Evolutionary conservation across 2,113 vertebrate species (phyloP).

Genomic region (Aldabrachelys gigantea): DNA sequence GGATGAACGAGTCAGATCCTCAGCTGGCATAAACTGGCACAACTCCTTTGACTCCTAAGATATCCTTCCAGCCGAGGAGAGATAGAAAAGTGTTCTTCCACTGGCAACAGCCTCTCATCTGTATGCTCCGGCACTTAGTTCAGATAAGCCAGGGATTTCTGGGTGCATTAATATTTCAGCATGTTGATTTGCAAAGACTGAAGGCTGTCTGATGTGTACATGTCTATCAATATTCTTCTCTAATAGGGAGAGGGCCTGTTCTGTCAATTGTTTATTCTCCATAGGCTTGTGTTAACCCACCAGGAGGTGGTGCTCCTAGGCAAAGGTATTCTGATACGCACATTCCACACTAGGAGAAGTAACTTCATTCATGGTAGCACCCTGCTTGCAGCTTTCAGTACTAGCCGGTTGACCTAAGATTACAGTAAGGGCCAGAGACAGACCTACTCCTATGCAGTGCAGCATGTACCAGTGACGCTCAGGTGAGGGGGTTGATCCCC

Average conservation of each 20-base stretch:
- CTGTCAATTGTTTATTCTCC: background rate
- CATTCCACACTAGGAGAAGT: background rate
- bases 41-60: background rate
- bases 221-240: background rate
- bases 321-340: background rate
- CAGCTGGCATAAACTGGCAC: background rate
- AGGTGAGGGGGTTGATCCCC: no score
- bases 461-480: background rate
- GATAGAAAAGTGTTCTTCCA: slow-evolving; percentile 52
- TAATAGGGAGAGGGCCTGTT: background rate
- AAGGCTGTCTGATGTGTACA: background rate
- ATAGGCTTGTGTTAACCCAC: background rate
- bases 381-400: background rate
- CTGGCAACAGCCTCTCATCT: slow-evolving; percentile 54
- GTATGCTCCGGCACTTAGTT: background rate
- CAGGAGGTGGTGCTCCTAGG: background rate
- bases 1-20: background rate
- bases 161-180: background rate
- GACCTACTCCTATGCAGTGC: background rate
- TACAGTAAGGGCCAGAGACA: background rate
- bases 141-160: no score
- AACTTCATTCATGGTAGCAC: no score
- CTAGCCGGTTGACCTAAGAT: background rate
- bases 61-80: slow-evolving; percentile 45
- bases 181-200: background rate